A percentile compares a stretch with the other conserved stretches of the same genome.
Evolutionary conservation across 2,888 invertebrate genomes (phyloP).

Genomic region (Tethea ocularis): DNA sequence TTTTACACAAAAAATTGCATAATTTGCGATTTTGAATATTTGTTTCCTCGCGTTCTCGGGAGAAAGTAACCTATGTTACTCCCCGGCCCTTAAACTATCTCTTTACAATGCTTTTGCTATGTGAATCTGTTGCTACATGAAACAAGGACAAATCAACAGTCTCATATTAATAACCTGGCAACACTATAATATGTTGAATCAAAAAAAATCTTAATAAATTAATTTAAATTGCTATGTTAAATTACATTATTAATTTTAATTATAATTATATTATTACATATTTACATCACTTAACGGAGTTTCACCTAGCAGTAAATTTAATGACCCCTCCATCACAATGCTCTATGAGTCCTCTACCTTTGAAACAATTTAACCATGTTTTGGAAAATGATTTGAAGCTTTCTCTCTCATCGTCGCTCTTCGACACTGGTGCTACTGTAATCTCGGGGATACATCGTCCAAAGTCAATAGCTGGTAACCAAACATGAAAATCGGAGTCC

Average conservation of each 20-base stretch:
- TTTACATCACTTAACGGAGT: background rate
- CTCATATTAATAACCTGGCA: no score
- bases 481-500: slow-evolving; percentile 76
- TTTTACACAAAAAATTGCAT: no score
- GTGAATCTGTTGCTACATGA: no score
- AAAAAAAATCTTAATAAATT: slow-evolving; percentile 1
- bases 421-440: slow-evolving; percentile 66
- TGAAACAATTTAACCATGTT: slow-evolving; percentile 76
- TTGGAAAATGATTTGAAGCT: slow-evolving; percentile 73
- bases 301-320: slow-evolving; percentile 73
- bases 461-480: slow-evolving; percentile 76
- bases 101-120: no score
- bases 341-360: slow-evolving; percentile 73
- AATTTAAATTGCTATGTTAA: background rate
- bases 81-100: no score
- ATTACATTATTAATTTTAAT: no score
- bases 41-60: no score
- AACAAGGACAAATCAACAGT: no score
- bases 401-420: slow-evolving; percentile 67
- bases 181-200: no score
- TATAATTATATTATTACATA: no score
- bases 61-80: no score
- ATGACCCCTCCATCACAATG: slow-evolving; percentile 71
- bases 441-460: slow-evolving; percentile 77
- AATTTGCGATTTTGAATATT: no score